Conservation (phyloP, 2,797 vertebrate species). For the Sebastes minor region DNA sequence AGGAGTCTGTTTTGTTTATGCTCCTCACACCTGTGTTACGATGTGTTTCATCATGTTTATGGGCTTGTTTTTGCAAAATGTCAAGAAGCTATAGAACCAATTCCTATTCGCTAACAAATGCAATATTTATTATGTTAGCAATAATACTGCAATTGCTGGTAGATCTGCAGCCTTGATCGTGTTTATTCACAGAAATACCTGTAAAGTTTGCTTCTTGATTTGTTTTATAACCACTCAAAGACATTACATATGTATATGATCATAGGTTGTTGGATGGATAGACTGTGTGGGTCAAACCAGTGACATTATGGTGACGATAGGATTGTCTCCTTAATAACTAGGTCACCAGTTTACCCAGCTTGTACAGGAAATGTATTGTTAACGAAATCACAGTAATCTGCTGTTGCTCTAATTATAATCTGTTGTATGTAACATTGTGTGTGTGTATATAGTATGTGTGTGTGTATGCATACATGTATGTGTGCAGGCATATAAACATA, state of each 20-base stretch:
- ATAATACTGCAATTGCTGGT: not conserved
- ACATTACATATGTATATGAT: not conserved
- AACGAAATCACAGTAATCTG: not conserved
- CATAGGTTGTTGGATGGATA: not conserved
- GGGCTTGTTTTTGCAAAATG: slow-evolving; percentile 26
- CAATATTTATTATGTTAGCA: not conserved
- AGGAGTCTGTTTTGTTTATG: slow-evolving; percentile 13
- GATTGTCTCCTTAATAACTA: slow-evolving; percentile 8
- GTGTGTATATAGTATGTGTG: not conserved
- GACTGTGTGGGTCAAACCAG: slow-evolving; percentile 5
- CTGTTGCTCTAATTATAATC: not conserved
- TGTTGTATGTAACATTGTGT: not conserved
- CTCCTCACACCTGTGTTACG: slow-evolving; percentile 10
- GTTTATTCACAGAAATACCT: not conserved
- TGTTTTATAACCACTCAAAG: not conserved
- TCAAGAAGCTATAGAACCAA: not conserved
- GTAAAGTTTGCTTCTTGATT: not conserved
- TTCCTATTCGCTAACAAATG: not conserved
- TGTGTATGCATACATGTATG: not conserved
- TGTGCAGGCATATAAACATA: not conserved
- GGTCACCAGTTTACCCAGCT: slow-evolving; percentile 5
- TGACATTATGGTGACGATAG: slow-evolving; percentile 18
- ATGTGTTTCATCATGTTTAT: slow-evolving; percentile 1
- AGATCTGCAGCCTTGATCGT: not conserved
- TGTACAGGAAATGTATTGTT: not conserved